Evolutionary conservation across 2,888 invertebrate genomes (phyloP), one percentile per base, ranked within the genome.

Genomic region (Pandemis heparana): DNA sequence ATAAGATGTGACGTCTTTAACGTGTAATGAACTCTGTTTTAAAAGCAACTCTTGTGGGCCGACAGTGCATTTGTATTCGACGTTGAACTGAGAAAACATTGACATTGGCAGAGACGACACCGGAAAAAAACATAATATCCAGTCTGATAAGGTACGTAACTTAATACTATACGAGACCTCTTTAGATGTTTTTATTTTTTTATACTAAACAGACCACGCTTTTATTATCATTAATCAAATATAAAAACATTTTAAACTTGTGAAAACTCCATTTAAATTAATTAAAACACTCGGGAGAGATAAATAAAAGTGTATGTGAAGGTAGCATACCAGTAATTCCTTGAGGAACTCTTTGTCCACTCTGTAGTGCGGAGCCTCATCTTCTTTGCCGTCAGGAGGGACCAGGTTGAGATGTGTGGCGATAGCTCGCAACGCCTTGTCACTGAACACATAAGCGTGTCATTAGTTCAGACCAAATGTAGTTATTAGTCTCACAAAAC

Each of bases 381-480:
- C 87, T 80, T 96, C 96, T 77, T 96, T 96, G 18, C 96, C 96
- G 71, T 95, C 94, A 0, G 96, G 95, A 0, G 99, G 98, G 6
- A 99, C 96, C 59, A 99, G 95, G 89, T 98, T 97, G 75, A 99
- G 90, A 84, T 98, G 97, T 3, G 97, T 97, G 0, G 98, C 98
- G 69, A 99, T 97, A 9, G 97, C 96, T 78, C 97, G 96, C 7
- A 99, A 92, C 2, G 94, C 94, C 79, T 97, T 97, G 64, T 97
- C 96, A 79, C 96, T 96, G 60, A 83, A 64, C 43, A 74, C 9
- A n/a, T 7, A 53, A 51, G 0, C 3, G 9, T 53, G 18, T 3
- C 7, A 16, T 16, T 51, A 16, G 16, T 7, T 0, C 8, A 41
- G 41, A 32, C 41, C 41, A 41, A 8, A 41, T 9, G 9, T 2